Evolutionary conservation across 2,888 invertebrate genomes (phyloP), one percentile per base, ranked within the genome.

Genomic region (Epiperipatus broadwayi): DNA sequence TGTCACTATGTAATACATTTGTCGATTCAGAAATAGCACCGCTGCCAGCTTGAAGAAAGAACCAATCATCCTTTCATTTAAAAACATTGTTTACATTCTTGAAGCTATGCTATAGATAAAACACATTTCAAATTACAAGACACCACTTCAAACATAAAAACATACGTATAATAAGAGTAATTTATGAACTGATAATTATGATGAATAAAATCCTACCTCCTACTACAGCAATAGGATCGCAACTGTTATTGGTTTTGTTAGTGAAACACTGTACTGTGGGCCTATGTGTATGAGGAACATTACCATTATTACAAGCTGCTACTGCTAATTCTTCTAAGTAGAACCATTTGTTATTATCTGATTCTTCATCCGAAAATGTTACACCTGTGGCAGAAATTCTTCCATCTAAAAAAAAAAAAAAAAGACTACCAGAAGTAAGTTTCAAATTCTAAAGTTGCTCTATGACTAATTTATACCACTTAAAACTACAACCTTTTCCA

Each of bases 191-290:
- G 10, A 20, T 16, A 41, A 35, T 33, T 19, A 25, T 30, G 3
- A 38, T 21, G 21, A 35, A 28, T 28, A 25, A 37, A n/a, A n/a
- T n/a, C 53, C 49, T 52, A 73, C 73, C 73, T 55, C 75, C 75
- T 48, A 78, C 69, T 34, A 80, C 72, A 7, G 75, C 75, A 16
- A 74, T 61, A 2, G 83, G 78, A 50, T 69, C 70, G 35, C 63
- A 60, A 33, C 60, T 63, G 47, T 72, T 72, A 43, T 55, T 51
- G 14, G 62, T 61, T 31, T 48, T 49, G 41, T 52, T 50, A 4
- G 57, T 75, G 53, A 78, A 77, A 37, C 84, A 63, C 45, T 76
- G 75, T 20, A 75, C 63, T 2, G 75, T 71, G 1, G 84, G 81
- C 52, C 75, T 77, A 56, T 81, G 81, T 45, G 77, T 70, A 64